A percentile compares a stretch with the other conserved stretches of the same genome.
phyloP scores from a whole-genome alignment of 2,888 invertebrate species.

The Leptopilina drosophilae region DNA sequence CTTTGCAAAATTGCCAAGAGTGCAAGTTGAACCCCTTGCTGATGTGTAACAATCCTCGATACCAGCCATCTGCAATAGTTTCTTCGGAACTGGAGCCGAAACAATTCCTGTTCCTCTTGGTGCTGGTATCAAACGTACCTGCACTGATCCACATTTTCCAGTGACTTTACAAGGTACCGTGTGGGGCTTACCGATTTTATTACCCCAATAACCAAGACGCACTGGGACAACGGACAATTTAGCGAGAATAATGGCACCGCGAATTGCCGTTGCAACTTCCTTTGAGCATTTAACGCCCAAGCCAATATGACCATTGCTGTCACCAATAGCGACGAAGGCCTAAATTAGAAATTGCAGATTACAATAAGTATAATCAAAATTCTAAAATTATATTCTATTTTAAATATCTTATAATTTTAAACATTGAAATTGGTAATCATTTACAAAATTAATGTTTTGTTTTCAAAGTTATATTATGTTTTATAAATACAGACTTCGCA shows the following conservation, averaged over 20 bases:
- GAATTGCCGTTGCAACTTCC: conserved; percentile 99
- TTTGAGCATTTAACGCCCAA: conserved; percentile 99
- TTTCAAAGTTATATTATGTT: too few relatives aligned
- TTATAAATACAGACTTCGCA: too few relatives aligned
- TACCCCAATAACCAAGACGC: conserved; percentile 99
- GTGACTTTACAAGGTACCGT: conserved; percentile 99
- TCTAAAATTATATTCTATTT: too few relatives aligned
- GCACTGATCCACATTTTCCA: conserved; percentile 99
- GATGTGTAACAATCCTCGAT: conserved; percentile 99
- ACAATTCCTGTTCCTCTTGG: conserved; percentile 99
- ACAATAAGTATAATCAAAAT: too few relatives aligned
- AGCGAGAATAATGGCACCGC: conserved; percentile 98
- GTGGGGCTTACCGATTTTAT: conserved; percentile 99
- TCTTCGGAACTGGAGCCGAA: conserved; percentile 99
- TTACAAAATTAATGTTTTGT: too few relatives aligned
- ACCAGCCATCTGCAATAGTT: conserved; percentile 98
- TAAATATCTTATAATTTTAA: too few relatives aligned
- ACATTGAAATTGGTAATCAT: too few relatives aligned
- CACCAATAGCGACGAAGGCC: conserved; percentile 97
- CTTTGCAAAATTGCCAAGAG: conserved; percentile 99
- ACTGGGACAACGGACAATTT: conserved; percentile 99
- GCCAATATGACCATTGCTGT: conserved; percentile 99
- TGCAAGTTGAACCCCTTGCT: conserved; percentile 97
- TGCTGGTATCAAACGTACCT: conserved; percentile 98
- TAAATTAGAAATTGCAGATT: conserved; percentile 49